Percentiles rank a stretch among this genome's conserved stretches.
These are phyloP conservation scores for Nibea albiflora DNA, from an alignment of 2,113 vertebrate species.

Conservation along the genomic window DNA sequence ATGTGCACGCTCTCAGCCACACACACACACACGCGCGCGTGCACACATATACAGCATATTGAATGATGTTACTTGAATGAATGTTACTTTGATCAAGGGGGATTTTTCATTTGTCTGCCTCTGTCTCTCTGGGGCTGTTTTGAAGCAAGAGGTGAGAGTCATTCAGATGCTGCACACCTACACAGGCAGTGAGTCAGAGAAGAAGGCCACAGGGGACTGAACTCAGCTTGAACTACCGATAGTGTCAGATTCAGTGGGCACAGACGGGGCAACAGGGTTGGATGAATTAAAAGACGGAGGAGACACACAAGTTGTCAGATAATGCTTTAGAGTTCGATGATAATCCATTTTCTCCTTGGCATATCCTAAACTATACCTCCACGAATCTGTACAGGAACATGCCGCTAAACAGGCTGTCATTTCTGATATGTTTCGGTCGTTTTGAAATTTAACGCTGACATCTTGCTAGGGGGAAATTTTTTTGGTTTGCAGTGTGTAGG, in stretches of 20 bases:
- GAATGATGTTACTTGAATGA: constrained; percentile 21
- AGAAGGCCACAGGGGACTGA: constrained; percentile 38
- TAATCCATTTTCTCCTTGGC: constrained; percentile 8
- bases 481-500: constrained; percentile 68
- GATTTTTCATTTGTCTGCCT: constrained; percentile 47
- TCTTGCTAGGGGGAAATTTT: constrained; percentile 65
- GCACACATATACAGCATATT: background rate
- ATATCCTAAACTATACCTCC: background rate
- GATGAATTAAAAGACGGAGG: constrained; percentile 9
- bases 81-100: constrained; percentile 47
- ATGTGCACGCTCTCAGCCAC: background rate
- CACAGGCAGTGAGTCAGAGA: constrained; percentile 60
- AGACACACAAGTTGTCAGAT: background rate
- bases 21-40: background rate
- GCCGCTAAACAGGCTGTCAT: constrained; percentile 22
- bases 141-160: constrained; percentile 38
- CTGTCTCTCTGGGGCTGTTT: constrained; percentile 3
- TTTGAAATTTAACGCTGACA: constrained; percentile 75
- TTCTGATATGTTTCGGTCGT: constrained; percentile 32
- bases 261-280: constrained; percentile 38
- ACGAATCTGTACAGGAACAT: constrained; percentile 14
- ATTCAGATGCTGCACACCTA: constrained; percentile 58
- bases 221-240: constrained; percentile 40
- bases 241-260: constrained; percentile 49
- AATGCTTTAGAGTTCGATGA: background rate